Conservation (phyloP, 1,140 invertebrate genomes). For the Triops longicaudatus region DNA sequence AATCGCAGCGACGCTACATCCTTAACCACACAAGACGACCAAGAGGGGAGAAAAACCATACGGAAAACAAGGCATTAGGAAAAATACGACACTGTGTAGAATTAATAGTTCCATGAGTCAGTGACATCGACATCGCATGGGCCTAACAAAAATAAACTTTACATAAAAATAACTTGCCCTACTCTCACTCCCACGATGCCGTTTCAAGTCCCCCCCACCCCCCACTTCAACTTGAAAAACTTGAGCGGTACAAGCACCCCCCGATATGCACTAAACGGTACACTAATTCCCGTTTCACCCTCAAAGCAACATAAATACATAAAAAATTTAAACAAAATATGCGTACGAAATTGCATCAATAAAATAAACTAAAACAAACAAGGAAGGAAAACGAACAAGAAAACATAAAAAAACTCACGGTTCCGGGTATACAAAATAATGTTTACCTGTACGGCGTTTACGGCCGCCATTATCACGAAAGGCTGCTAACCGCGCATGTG, state of each 20-base stretch:
- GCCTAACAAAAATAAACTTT: slow-evolving; percentile 1
- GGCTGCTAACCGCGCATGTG: background rate
- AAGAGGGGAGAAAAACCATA: background rate
- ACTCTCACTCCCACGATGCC: background rate
- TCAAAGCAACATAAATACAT: too few species aligned
- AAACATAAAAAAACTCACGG: background rate
- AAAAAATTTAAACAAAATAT: too few species aligned
- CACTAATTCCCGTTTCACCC: too few species aligned
- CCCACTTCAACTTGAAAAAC: background rate
- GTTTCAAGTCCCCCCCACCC: background rate
- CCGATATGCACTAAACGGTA: background rate
- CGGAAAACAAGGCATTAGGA: background rate
- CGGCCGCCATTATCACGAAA: slow-evolving; percentile 14
- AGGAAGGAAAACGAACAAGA: background rate
- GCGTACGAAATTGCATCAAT: background rate
- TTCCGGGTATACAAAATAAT: background rate
- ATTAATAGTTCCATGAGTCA: slow-evolving; percentile 8
- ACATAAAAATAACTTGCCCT: slow-evolving; percentile 8
- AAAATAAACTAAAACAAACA: background rate
- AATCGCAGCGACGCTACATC: slow-evolving; percentile 14
- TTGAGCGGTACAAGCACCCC: background rate
- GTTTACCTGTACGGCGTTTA: slow-evolving; percentile 6
- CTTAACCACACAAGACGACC: background rate
- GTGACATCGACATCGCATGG: background rate
- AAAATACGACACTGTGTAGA: background rate